These are phyloP conservation scores for Ibidorhyncha struthersii DNA, from an alignment of 2,113 vertebrate species.

Conservation along the genomic window DNA sequence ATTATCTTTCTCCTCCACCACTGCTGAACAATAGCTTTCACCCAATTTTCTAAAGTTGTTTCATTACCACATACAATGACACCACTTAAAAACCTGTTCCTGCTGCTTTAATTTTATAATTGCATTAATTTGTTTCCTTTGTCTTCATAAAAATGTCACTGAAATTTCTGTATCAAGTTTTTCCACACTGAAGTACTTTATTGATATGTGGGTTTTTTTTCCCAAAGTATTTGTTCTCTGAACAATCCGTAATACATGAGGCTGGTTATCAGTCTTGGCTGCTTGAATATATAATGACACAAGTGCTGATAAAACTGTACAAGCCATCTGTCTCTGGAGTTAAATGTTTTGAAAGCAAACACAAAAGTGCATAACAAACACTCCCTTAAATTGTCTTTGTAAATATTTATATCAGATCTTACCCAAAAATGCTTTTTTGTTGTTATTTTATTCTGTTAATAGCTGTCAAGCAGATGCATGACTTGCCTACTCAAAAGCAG, in stretches of 20 bases:
- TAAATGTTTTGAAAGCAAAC: conserved; percentile 70
- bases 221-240: conserved; percentile 46
- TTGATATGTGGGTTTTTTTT: background rate
- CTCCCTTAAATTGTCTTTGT: conserved; percentile 54
- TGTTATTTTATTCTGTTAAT: conserved; percentile 57
- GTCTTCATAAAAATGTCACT: conserved; percentile 38
- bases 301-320: conserved; percentile 55
- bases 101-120: conserved; percentile 58
- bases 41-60: conserved; percentile 43
- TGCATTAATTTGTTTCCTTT: conserved; percentile 41
- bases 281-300: conserved; percentile 66
- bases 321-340: conserved; percentile 68
- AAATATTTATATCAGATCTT: conserved; percentile 67
- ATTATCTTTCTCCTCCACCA: conserved; percentile 24
- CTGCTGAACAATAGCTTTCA: conserved; percentile 28
- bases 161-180: conserved; percentile 19
- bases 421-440: background rate
- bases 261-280: conserved; percentile 57
- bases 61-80: conserved; percentile 28
- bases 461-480: conserved; percentile 40
- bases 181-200: conserved; percentile 43
- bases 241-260: conserved; percentile 23
- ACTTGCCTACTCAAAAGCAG: conserved; percentile 20
- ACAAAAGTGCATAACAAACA: conserved; percentile 49
- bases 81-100: conserved; percentile 51